A percentile compares a stretch with the other conserved stretches of the same genome.
Evolutionary conservation across 2,797 vertebrate genomes (phyloP).

Genomic region (Clarias fuscus): DNA sequence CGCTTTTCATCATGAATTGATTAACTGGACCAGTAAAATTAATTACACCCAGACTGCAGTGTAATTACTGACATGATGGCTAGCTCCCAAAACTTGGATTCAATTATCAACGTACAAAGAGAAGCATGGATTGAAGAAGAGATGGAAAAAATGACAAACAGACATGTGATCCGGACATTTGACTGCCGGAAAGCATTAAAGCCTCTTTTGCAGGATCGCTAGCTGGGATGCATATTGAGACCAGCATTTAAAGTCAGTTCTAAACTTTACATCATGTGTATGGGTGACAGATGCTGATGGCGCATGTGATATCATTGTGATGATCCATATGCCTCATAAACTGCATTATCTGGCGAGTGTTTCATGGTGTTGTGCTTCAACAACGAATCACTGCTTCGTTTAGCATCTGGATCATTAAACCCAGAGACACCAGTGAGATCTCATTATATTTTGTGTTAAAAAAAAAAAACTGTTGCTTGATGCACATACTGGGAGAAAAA

Average conservation of each 20-base stretch:
- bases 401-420: conserved; percentile 2
- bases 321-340: background rate
- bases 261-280: background rate
- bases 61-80: conserved; percentile 83
- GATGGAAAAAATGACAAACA: conserved; percentile 48
- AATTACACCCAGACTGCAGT: conserved; percentile 78
- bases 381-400: background rate
- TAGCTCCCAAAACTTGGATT: conserved; percentile 83
- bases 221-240: background rate
- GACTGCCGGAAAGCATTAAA: background rate
- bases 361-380: background rate
- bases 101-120: conserved; percentile 78
- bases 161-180: conserved; percentile 44
- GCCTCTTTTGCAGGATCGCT: background rate
- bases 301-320: background rate
- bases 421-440: background rate
- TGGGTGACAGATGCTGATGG: background rate
- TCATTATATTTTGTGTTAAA: background rate
- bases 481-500: background rate
- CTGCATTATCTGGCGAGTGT: background rate
- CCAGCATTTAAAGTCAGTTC: background rate
- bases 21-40: conserved; percentile 86
- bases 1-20: conserved; percentile 80
- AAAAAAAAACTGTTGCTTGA: conserved; percentile 1
- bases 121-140: conserved; percentile 77